These are phyloP conservation scores for Globodera rostochiensis DNA, from an alignment of 1,140 invertebrate species.

Conservation along the genomic window DNA sequence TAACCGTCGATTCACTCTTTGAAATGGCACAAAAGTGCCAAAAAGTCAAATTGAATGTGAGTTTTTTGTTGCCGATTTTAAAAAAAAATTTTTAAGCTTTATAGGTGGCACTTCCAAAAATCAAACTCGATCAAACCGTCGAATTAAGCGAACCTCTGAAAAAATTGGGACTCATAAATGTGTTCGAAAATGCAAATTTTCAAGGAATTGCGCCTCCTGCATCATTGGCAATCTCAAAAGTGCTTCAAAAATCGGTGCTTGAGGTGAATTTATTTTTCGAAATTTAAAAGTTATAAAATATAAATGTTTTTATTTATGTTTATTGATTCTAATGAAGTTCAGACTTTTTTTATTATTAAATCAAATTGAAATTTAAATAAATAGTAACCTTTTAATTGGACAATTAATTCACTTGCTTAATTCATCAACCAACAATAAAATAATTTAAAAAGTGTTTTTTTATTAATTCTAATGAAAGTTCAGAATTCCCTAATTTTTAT, in stretches of 20 bases:
- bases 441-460: too few species aligned
- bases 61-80: background rate
- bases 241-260: background rate
- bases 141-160: background rate
- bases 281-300: too few species aligned
- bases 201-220: background rate
- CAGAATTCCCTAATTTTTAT: too few species aligned
- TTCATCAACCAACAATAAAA: too few species aligned
- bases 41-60: conserved; percentile 1
- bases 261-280: background rate
- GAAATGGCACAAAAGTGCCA: background rate
- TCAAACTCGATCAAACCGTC: background rate
- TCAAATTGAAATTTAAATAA: too few species aligned
- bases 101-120: background rate
- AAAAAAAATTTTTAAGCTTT: background rate
- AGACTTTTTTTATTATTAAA: too few species aligned
- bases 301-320: too few species aligned
- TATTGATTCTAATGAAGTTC: too few species aligned
- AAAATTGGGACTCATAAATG: background rate
- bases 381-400: too few species aligned
- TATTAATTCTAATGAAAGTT: background rate
- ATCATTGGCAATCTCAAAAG: background rate
- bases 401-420: too few species aligned
- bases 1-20: background rate
- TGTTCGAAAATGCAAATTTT: background rate